A percentile compares a stretch with the other conserved stretches of the same genome.
These are phyloP conservation scores for Enteromius trimaculatus DNA, from an alignment of 2,797 vertebrate species.

Conservation along the genomic window DNA sequence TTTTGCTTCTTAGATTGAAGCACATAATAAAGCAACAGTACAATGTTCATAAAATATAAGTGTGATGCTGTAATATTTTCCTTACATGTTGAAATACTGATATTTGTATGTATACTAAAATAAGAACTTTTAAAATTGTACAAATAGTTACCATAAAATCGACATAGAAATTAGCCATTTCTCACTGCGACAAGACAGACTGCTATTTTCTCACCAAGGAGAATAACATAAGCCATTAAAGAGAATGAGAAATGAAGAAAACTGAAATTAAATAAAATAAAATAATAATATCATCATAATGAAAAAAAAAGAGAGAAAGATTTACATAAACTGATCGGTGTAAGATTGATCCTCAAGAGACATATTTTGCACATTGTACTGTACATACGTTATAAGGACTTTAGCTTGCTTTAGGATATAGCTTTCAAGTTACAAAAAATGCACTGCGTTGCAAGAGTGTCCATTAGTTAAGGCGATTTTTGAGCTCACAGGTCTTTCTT, in stretches of 20 bases:
- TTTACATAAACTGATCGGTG: slow-evolving; percentile 90
- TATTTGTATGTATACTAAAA: slow-evolving; percentile 99
- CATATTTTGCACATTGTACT: slow-evolving; percentile 91
- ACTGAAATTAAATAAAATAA: slow-evolving; percentile 35
- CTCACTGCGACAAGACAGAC: slow-evolving; percentile 91
- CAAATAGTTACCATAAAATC: slow-evolving; percentile 99
- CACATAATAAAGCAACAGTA: slow-evolving; percentile 99
- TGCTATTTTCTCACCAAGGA: slow-evolving; percentile 87
- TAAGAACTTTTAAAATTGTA: slow-evolving; percentile 99
- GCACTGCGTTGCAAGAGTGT: slow-evolving; percentile 95
- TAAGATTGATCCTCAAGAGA: slow-evolving; percentile 90
- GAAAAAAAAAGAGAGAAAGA: slow-evolving; percentile 79
- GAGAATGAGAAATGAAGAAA: slow-evolving; percentile 63
- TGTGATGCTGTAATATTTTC: slow-evolving; percentile 97
- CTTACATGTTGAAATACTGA: slow-evolving; percentile 99
- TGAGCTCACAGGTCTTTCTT: slow-evolving; percentile 93
- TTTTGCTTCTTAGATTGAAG: slow-evolving; percentile 97
- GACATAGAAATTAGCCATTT: slow-evolving; percentile 98
- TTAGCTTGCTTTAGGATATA: slow-evolving; percentile 95
- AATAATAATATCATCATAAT: slow-evolving; percentile 71
- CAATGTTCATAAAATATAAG: slow-evolving; percentile 99
- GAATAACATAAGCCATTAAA: slow-evolving; percentile 85
- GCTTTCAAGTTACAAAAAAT: slow-evolving; percentile 95
- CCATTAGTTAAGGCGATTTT: slow-evolving; percentile 99
- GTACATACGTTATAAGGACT: slow-evolving; percentile 93